Percentiles rank a stretch among this genome's conserved stretches.
These are phyloP conservation scores for Sebastiscus tertius DNA, from an alignment of 2,797 vertebrate genomes.

Conservation along the genomic window DNA sequence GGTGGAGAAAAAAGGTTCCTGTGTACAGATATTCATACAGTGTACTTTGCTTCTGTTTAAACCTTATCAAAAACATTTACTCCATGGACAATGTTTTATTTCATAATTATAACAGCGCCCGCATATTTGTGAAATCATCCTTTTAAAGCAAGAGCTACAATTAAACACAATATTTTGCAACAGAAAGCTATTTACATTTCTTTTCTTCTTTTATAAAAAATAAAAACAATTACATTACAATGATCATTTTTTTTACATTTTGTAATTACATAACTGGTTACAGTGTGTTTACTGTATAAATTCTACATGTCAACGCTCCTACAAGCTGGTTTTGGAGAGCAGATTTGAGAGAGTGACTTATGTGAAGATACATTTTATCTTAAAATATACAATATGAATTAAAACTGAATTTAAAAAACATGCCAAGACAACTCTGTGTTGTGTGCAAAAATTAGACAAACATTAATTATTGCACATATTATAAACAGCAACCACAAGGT, in stretches of 20 bases:
- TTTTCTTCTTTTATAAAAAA: slow-evolving; percentile 17
- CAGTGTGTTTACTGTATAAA: too few relatives aligned
- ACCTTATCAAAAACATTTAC: background rate
- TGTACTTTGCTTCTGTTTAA: background rate
- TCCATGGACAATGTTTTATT: background rate
- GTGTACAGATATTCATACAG: background rate
- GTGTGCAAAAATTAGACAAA: background rate
- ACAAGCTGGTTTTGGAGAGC: background rate
- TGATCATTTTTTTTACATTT: background rate
- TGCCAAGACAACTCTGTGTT: too few relatives aligned
- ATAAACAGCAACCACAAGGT: background rate
- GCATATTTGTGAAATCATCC: background rate
- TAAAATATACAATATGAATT: background rate
- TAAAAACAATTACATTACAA: slow-evolving; percentile 4
- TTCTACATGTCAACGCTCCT: background rate
- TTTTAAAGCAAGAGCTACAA: background rate
- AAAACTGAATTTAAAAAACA: background rate
- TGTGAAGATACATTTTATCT: background rate
- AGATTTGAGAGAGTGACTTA: background rate
- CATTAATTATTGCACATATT: background rate
- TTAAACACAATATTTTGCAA: background rate
- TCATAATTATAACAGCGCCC: background rate
- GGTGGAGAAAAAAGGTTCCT: background rate
- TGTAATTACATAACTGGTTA: background rate
- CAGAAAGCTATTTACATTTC: slow-evolving; percentile 4